A percentile compares a stretch with the other conserved stretches of the same genome.
phyloP scores from a whole-genome alignment of 2,797 vertebrate species.

The Chrysocyon brachyurus region DNA sequence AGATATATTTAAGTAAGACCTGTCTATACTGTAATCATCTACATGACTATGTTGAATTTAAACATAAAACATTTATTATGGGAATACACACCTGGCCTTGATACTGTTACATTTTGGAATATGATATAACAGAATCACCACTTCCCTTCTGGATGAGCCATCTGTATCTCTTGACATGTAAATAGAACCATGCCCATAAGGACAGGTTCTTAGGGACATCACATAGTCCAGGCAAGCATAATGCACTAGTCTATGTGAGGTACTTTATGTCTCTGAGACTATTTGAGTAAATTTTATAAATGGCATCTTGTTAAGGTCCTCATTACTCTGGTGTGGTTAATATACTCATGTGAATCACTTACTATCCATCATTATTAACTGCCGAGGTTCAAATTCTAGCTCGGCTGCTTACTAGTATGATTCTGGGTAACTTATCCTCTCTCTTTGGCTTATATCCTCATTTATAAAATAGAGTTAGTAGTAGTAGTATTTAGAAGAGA shows the following conservation, averaged over 20 bases:
- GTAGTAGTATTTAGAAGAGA: not conserved
- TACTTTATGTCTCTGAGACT: not conserved
- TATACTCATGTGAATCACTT: conserved; percentile 9
- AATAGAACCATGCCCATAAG: not conserved
- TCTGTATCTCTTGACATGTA: not conserved
- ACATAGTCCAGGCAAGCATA: not conserved
- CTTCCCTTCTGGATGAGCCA: conserved; percentile 43
- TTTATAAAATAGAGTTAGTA: not conserved
- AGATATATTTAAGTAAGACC: conserved; percentile 31
- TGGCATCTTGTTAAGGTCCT: conserved; percentile 45
- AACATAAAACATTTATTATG: conserved; percentile 50
- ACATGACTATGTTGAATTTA: not conserved
- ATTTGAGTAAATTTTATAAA: conserved; percentile 63
- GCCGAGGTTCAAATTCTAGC: not conserved
- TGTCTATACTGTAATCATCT: not conserved
- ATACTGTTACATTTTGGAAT: conserved; percentile 6
- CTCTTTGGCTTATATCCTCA: not conserved
- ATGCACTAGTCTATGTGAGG: not conserved
- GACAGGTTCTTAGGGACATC: conserved; percentile 13
- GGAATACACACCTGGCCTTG: not conserved
- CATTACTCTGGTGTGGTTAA: conserved; percentile 37
- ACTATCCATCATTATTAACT: conserved; percentile 22
- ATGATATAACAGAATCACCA: not conserved
- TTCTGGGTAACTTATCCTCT: not conserved
- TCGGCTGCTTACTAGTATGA: not conserved